Percentiles rank a stretch among this genome's conserved stretches.
Conservation (phyloP, 2,113 vertebrate species). For the Pachycephala philippinensis region DNA sequence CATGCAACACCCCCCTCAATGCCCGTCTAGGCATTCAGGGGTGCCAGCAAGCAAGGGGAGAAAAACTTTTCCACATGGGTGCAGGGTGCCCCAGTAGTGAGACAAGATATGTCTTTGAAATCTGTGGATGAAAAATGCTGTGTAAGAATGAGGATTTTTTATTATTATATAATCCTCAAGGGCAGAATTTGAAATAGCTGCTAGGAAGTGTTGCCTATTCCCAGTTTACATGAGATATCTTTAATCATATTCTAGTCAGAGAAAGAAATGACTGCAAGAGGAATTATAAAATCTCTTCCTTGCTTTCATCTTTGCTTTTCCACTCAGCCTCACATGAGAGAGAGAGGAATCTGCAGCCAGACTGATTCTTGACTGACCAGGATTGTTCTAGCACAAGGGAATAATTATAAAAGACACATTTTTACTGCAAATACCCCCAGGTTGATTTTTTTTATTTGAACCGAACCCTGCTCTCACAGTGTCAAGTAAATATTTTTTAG, state of each 20-base stretch:
- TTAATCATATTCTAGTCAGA: conserved; percentile 26
- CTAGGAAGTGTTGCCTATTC: conserved; percentile 1
- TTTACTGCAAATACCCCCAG: not conserved
- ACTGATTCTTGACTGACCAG: not conserved
- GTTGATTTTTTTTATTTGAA: not conserved
- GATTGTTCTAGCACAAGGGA: not conserved
- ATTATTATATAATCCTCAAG: not conserved
- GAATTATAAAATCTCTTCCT: conserved; percentile 13
- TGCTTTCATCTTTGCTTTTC: conserved; percentile 42
- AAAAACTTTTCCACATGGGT: not conserved
- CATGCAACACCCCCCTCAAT: fast-evolving
- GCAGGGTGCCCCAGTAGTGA: not conserved
- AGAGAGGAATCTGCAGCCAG: not conserved
- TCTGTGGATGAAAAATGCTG: not conserved
- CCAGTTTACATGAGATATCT: not conserved
- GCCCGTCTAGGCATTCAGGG: not conserved
- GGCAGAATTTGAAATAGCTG: conserved; percentile 26
- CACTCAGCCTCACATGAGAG: not conserved
- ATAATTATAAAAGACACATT: conserved; percentile 34
- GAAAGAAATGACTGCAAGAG: conserved; percentile 9
- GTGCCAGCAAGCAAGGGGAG: not conserved
- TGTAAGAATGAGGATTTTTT: not conserved
- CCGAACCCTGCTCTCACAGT: not conserved
- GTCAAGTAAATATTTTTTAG: conserved; percentile 15
- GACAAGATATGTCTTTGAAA: not conserved